Evolutionary conservation across 2,797 vertebrate species (phyloP).

Genomic region (Clarias fuscus): DNA sequence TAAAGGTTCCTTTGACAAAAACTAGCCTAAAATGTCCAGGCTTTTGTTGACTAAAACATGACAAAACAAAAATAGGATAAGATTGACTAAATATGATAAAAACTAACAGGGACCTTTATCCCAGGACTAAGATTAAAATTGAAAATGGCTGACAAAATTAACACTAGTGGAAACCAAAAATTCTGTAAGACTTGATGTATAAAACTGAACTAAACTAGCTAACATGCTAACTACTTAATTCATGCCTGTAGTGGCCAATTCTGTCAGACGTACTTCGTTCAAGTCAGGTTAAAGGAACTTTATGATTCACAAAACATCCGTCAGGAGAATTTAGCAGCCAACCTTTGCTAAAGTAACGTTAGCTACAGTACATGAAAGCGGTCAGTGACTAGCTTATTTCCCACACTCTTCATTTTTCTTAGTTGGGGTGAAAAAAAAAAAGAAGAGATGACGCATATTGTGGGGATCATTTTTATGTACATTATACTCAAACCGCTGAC

Average conservation of each 20-base stretch:
- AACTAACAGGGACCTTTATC: too few species aligned
- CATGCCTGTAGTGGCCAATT: not conserved
- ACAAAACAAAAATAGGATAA: too few species aligned
- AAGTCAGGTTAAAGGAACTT: not conserved
- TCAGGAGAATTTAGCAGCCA: too few species aligned
- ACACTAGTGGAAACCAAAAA: not conserved
- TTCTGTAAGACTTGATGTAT: not conserved
- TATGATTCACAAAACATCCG: not conserved
- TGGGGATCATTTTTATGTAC: not conserved
- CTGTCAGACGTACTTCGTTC: not conserved
- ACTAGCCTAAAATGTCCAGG: too few species aligned
- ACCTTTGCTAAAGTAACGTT: not conserved
- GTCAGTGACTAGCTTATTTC: slow-evolving; percentile 9
- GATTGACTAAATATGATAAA: too few species aligned
- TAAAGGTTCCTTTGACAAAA: too few species aligned
- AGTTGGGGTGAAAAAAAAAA: not conserved
- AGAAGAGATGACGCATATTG: not conserved
- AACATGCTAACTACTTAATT: not conserved
- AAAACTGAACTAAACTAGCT: not conserved
- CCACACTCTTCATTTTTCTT: slow-evolving; percentile 4
- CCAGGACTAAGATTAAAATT: too few species aligned
- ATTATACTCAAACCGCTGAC: slow-evolving; percentile 9
- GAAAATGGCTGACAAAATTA: too few species aligned
- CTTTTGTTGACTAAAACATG: too few species aligned
- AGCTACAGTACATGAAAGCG: not conserved